phyloP scores from a whole-genome alignment of 2,888 invertebrate genomes.

The Neuroscelio doddi region DNA sequence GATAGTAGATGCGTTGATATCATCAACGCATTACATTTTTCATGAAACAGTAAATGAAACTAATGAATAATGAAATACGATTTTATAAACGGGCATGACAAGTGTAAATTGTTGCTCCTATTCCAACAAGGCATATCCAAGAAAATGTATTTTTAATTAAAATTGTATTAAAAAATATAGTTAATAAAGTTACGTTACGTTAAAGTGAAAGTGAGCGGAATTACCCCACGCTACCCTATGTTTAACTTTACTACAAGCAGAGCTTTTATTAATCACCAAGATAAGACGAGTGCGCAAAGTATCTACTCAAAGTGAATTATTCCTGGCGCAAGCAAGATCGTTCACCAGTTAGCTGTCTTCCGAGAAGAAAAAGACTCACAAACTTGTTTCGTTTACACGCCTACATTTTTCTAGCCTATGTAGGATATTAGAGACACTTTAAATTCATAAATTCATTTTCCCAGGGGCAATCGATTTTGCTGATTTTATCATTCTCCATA shows the following conservation, averaged over 20 bases:
- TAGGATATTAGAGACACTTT: conserved; percentile 12
- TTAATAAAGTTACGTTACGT: too few relatives aligned
- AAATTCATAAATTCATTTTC: conserved; percentile 15
- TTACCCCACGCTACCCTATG: too few relatives aligned
- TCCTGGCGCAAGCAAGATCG: background rate
- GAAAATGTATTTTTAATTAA: too few relatives aligned
- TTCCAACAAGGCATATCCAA: too few relatives aligned
- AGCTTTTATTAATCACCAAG: too few relatives aligned
- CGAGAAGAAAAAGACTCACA: background rate
- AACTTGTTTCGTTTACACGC: conserved; percentile 12
- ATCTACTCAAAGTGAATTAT: background rate
- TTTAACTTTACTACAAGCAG: too few relatives aligned
- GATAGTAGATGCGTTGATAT: conserved; percentile 61
- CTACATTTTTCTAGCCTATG: conserved; percentile 9
- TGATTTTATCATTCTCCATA: conserved; percentile 10
- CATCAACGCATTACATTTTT: conserved; percentile 67
- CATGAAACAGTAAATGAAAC: conserved; percentile 60
- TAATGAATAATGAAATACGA: background rate
- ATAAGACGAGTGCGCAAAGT: too few relatives aligned
- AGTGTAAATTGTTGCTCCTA: too few relatives aligned
- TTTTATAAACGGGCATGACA: too few relatives aligned
- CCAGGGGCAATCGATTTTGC: conserved; percentile 14
- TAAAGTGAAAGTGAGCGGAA: too few relatives aligned
- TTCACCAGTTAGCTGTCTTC: conserved; percentile 4
- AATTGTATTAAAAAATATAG: too few relatives aligned